Evolutionary conservation across 2,888 invertebrate genomes (phyloP).

Genomic region (Galerucella pusilla): DNA sequence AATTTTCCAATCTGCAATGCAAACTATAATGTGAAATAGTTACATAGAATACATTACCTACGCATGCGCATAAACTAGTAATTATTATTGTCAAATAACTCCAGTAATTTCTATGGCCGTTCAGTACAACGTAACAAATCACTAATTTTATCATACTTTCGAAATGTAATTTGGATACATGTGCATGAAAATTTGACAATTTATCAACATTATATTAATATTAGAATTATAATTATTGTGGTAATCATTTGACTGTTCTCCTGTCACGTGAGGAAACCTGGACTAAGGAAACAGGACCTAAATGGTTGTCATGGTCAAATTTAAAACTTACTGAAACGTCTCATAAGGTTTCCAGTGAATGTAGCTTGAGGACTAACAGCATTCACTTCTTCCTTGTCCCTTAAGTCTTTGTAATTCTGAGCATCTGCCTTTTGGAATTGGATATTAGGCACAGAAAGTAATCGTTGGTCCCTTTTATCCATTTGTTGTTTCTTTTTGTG

Average conservation of each 20-base stretch:
- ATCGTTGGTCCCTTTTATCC: constrained; percentile 71
- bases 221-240: too few species aligned
- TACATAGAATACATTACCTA: too few species aligned
- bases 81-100: too few species aligned
- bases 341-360: constrained; percentile 81
- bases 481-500: constrained; percentile 65
- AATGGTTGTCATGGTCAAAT: constrained; percentile 37
- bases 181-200: background rate
- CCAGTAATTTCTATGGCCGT: too few species aligned
- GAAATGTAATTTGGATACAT: too few species aligned
- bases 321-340: constrained; percentile 88
- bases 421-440: constrained; percentile 72
- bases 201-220: background rate
- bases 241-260: constrained; percentile 40
- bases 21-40: too few species aligned
- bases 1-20: too few species aligned
- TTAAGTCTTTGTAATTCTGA: constrained; percentile 67
- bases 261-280: constrained; percentile 8
- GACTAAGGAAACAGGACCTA: constrained; percentile 33
- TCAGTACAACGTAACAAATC: too few species aligned
- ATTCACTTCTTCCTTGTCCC: constrained; percentile 66
- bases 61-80: too few species aligned
- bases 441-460: constrained; percentile 83
- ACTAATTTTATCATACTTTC: too few species aligned
- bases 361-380: constrained; percentile 60